These are phyloP conservation scores for Alfaro cultratus DNA, from an alignment of 2,797 vertebrate species.

Conservation along the genomic window DNA sequence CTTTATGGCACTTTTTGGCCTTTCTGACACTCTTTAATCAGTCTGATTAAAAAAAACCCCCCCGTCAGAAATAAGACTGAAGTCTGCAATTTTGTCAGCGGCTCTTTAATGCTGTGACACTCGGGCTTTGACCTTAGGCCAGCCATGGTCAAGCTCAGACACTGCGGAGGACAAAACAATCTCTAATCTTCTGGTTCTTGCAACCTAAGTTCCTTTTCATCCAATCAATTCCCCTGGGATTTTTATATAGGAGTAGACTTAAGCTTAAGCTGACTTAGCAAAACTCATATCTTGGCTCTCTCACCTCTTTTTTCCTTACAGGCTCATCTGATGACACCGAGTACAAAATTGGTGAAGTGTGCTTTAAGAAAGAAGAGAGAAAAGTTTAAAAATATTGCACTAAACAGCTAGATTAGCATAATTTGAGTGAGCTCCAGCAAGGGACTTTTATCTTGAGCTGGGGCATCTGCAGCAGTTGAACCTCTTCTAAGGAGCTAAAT, in stretches of 20 bases:
- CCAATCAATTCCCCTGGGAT: neutral
- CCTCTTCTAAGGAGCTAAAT: neutral
- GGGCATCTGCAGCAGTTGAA: neutral
- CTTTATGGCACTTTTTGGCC: neutral
- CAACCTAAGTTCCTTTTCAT: slow-evolving; percentile 5
- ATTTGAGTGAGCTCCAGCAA: neutral
- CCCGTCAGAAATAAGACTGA: neutral
- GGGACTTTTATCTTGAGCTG: neutral
- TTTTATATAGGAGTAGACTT: neutral
- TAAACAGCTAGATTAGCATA: slow-evolving; percentile 1
- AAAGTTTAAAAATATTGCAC: neutral
- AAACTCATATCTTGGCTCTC: neutral
- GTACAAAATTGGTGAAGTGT: neutral
- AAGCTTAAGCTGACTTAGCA: slow-evolving; percentile 8
- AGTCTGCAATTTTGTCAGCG: neutral
- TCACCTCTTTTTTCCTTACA: neutral
- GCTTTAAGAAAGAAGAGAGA: neutral
- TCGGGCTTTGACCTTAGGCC: slow-evolving; percentile 4
- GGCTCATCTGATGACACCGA: neutral
- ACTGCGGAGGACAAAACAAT: neutral
- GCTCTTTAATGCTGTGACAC: slow-evolving; percentile 5
- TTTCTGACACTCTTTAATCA: neutral
- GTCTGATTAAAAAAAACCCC: neutral
- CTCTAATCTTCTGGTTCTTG: slow-evolving; percentile 4
- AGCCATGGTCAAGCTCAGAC: neutral